Evolutionary conservation across 2,888 invertebrate genomes (phyloP), one percentile per base, ranked within the genome.

Genomic region (Andrena bucephala): DNA sequence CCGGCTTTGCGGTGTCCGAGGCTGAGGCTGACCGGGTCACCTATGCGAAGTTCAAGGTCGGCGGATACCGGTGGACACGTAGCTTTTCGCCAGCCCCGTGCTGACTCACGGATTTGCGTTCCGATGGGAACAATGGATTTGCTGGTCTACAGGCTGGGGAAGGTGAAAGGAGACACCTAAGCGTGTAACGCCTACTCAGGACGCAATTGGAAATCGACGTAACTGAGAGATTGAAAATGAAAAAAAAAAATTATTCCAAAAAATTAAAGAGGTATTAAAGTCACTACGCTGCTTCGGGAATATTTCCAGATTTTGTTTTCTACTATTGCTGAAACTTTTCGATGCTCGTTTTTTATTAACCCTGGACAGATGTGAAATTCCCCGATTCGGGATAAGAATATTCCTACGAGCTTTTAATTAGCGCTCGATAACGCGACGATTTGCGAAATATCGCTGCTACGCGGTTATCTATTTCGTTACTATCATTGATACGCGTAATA

Each of bases 21-120:
- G 52, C 65, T 10, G 54, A 52, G 31, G 66, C 48, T 83, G 76
- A 76, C 81, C 81, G 59, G 65, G 66, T 83, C 68, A 68, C 13
- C 71, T 52, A 59, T 27, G 7, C 65, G 72, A 81, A 81, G 83
- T 83, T 83, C 83, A 83, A 83, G 83, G 83, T 72, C 81, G 31
- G 3, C 16, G 36, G 20, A 33, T 65, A 59, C 31, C 36, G 42
- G 13, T 8, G 57, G 57, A 68, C 63, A 59, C 36, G 16, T 20
- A 59, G 60, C 66, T 67, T 62, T 60, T 66, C 60, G 24, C 52
- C 52, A n/a, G 65, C 24, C 20, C 52, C 20, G n/a, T 3, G 20
- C 13, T 57, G 48, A 80, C 57, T 69, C 69, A 57, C 27, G 31
- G 16, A 20, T 29, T 57, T 42, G 42, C 33, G 27, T 57, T 57